Conservation (phyloP, 1,140 invertebrate genomes). For the Drosophila sp. region DNA sequence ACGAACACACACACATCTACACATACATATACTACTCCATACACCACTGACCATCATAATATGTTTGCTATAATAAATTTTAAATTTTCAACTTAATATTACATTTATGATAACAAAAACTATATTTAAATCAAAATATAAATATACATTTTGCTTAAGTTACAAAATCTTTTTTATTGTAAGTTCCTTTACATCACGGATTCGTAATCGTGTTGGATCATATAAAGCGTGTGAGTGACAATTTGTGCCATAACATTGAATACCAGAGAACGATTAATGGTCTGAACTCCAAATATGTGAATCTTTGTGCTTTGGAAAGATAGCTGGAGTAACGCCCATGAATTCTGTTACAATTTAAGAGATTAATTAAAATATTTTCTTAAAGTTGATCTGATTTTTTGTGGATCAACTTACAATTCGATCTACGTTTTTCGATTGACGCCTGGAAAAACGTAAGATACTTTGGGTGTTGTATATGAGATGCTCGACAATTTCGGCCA, state of each 20-base stretch:
- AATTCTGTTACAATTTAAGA: not conserved
- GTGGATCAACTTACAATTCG: not conserved
- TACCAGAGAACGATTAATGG: not conserved
- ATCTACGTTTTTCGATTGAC: not conserved
- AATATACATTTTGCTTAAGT: not conserved
- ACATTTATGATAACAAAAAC: too few species aligned
- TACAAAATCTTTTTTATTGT: too few species aligned
- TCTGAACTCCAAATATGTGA: slow-evolving; percentile 1
- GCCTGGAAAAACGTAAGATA: not conserved
- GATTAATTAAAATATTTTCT: not conserved
- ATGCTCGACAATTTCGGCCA: slow-evolving; percentile 1
- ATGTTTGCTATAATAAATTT: too few species aligned
- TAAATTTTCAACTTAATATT: too few species aligned
- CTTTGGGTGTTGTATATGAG: not conserved
- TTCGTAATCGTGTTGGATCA: slow-evolving; percentile 19
- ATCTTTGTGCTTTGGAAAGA: slow-evolving; percentile 10
- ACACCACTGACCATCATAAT: not conserved
- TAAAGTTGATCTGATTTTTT: too few species aligned
- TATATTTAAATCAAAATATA: too few species aligned
- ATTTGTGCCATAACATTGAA: slow-evolving; percentile 8
- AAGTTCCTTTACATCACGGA: not conserved
- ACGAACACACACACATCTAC: not conserved
- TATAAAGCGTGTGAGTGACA: slow-evolving; percentile 4
- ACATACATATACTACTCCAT: not conserved
- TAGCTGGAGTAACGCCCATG: slow-evolving; percentile 8